Evolutionary conservation across 2,113 vertebrate species (phyloP), one percentile per base, ranked within the genome.

Genomic region (Paedocypris sp.): DNA sequence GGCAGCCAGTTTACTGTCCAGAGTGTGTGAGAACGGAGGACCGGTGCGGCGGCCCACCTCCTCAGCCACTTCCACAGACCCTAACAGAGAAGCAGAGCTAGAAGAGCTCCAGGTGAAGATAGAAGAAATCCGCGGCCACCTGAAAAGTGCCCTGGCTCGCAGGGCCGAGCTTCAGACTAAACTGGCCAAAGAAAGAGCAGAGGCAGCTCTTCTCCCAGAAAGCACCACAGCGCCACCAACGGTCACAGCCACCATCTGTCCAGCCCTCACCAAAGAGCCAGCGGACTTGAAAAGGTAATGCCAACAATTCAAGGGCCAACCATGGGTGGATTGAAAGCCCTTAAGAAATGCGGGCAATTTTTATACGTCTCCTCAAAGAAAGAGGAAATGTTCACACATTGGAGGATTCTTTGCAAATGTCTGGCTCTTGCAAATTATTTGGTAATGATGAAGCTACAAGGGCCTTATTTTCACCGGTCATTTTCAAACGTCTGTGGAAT

Each of bases 81-180:
- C 75, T 1, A 39, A 50, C 49, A 0, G 36, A 19, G 68, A 80
- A 0, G 78, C 69, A 0, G 90, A 93, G 71, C 77, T 92, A 6
- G 70, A 68, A 71, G 82, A 86, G 64, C 83, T 96, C 48, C 86
- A 92, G 70, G 70, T 64, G 22, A 77, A 73, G 58, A 96, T 97
- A 0, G 74, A 80, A 10, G 72, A 52, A 3, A 83, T 88, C 52
- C 80, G 82, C 1, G 85, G 84, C 0, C 83, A 85, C 59, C 77
- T 97, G 45, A 78, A 74, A 0, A 62, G 43, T 0, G 90, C 90
- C 1, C 73, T 94, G 70, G 59, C 77, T 33, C 74, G 85, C 71
- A 86, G 82, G 12, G 85, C 87, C 0, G 85, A 91, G 73, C 83
- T 93, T 63, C 85, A 84, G 78, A 83, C 86, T 0, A 74, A 28